A percentile compares a stretch with the other conserved stretches of the same genome.
These are phyloP conservation scores for Pyrrhosoma nymphula DNA, from an alignment of 2,888 invertebrate genomes.

Conservation along the genomic window DNA sequence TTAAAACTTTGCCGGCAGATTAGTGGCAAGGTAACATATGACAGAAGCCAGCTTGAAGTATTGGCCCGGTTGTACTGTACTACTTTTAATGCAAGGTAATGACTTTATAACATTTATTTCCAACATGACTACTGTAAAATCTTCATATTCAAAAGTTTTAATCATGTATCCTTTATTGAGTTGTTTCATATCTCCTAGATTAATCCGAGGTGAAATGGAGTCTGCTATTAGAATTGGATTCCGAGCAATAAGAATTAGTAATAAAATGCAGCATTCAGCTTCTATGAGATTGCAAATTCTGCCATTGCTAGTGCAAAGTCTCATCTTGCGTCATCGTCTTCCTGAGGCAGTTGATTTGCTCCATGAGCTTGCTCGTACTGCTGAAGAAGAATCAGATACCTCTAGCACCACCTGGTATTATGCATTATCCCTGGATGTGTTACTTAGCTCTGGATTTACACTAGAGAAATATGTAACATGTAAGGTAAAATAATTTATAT, in stretches of 20 bases:
- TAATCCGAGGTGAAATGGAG: constrained; percentile 76
- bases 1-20: constrained; percentile 73
- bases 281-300: constrained; percentile 75
- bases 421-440: constrained; percentile 80
- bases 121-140: background rate
- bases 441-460: constrained; percentile 82
- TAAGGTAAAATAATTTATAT: background rate
- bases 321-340: constrained; percentile 78
- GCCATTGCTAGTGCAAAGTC: constrained; percentile 76
- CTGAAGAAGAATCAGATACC: constrained; percentile 75
- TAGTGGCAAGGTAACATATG: constrained; percentile 55
- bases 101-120: background rate
- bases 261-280: constrained; percentile 75
- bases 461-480: constrained; percentile 73
- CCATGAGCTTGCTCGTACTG: constrained; percentile 75
- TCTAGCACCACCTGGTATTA: constrained; percentile 83
- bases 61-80: constrained; percentile 33
- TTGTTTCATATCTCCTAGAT: constrained; percentile 70
- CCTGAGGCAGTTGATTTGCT: constrained; percentile 79
- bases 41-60: constrained; percentile 33
- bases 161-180: background rate
- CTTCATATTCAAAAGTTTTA: background rate
- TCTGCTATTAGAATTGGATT: constrained; percentile 77
- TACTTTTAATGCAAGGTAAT: constrained; percentile 53
- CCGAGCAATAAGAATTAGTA: constrained; percentile 76